Base-by-base conservation (phyloP, 2,113 vertebrate genomes). In the Pelodiscus sinensis region DNA sequence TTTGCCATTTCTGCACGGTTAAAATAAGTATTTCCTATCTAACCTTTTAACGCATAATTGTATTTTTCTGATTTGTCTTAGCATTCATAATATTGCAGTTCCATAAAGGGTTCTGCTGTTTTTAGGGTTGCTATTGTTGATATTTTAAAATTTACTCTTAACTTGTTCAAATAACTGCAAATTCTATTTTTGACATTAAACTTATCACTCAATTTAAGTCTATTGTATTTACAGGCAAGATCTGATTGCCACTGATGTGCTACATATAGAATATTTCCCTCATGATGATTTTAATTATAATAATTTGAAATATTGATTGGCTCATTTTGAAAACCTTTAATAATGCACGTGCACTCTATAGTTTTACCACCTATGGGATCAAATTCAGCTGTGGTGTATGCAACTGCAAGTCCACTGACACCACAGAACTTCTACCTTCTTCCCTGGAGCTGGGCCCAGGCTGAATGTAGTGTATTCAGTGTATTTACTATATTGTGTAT, bases 261-360 rank as follows among this genome's bases (percentile, higher is more conserved):
- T 81, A 86, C 3, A 79, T 13, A 60, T 35, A 87, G 89, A 55
- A 79, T 24, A 83, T 50, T 86, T 79, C 51, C 78, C 79, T 79
- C 29, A 94, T 0, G 1, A 56, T 91, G 62, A 87, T 92, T 95
- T 91, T 90, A 94, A 71, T 35, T 35, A 71, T 35, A n/a, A 83
- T 2, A 9, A 82, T 87, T 81, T 94, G 80, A 85, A 95, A 94
- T 92, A 90, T 94, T 95, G 88, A 94, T 82, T 86, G 92, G 77
- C 79, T 79, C 55, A 54, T 88, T 54, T 80, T 81, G 81, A 89
- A 92, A 94, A 89, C 27, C 82, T 91, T 65, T n/a, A 90, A 78
- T 52, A 38, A 56, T 68, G 22, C 52, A 50, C 62, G 52, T 52
- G 25, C 78, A 44, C 82, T 79, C 27, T 57, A 24, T 12, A 25